phyloP scores from a whole-genome alignment of 2,797 vertebrate species.

The Spondyliosoma cantharus region DNA sequence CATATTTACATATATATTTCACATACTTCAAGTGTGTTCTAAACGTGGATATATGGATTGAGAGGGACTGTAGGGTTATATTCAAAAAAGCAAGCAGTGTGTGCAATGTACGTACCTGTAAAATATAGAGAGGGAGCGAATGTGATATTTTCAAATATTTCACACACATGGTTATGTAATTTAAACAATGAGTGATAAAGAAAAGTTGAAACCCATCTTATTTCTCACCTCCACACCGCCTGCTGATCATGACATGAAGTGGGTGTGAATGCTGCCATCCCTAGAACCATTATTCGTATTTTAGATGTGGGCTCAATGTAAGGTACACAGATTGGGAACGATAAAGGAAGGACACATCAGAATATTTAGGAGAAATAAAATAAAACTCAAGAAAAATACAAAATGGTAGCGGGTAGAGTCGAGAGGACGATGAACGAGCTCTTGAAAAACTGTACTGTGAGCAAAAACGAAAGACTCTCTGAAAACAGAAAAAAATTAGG shows the following conservation, averaged over 20 bases:
- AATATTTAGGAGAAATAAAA: not conserved
- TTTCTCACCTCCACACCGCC: not conserved
- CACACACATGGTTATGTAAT: no score
- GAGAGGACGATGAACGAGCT: not conserved
- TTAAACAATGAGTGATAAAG: not conserved
- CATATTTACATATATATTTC: no score
- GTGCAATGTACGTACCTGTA: not conserved
- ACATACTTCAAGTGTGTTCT: not conserved
- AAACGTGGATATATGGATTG: not conserved
- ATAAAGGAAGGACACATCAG: not conserved
- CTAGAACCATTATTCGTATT: not conserved
- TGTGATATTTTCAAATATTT: no score
- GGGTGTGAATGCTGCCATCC: not conserved
- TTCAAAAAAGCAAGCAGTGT: not conserved
- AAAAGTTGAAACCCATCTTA: not conserved
- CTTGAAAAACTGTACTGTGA: not conserved
- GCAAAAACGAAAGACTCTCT: not conserved
- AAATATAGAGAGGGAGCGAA: no score
- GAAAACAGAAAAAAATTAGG: conserved; percentile 9
- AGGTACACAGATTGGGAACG: not conserved
- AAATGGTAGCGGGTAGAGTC: not conserved
- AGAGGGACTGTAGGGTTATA: not conserved
- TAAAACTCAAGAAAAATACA: not conserved
- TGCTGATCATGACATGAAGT: not conserved
- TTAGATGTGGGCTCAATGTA: not conserved